Base-by-base conservation (phyloP, 2,888 invertebrate species). In the Zygothrica quintamaculata region DNA sequence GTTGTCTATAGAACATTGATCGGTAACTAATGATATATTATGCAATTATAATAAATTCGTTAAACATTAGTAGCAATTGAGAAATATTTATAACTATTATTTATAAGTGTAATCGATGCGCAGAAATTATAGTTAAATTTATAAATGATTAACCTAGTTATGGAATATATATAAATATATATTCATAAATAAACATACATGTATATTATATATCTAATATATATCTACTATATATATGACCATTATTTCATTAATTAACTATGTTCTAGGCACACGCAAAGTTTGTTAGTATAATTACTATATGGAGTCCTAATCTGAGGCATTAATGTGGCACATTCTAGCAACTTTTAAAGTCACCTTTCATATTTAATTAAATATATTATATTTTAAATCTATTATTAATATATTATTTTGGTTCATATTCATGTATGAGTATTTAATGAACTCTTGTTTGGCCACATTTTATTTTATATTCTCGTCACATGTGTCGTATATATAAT, bases 1-100 rank as follows among this genome's bases (percentile, higher is more conserved):
- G 18, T 5, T 3, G 18, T 22, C 3, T 22, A 3, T 22, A 22
- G n/a, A n/a, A 34, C 12, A 34, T 43, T 55, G 47, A 68, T 68
- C 22, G 40, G 36, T 46, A 26, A 22, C 8, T 8, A 26, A 1
- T 1, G 13, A 26, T 8, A 12, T 44, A 40, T 46, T 65, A 57
- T 77, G 59, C 44, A 60, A 68, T 84, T 77, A 55, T 55, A 73
- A 68, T 65, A 50, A 77, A 61, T 40, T 52, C 58, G 43, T 47
- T 26, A 69, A 37, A 18, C 37, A 22, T n/a, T n/a, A 13, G 12
- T 33, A 33, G 7, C 13, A 57, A 58, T 58, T 37, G 42, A 11
- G 13, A 11, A 16, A 22, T 22, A 22, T 22, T 57, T 42, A 16
- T 13, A 22, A 37, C 34, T n/a, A 26, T 26, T 47, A 53, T 15